phyloP scores from a whole-genome alignment of 2,113 vertebrate genomes.

The Typhlomys cinereus region DNA sequence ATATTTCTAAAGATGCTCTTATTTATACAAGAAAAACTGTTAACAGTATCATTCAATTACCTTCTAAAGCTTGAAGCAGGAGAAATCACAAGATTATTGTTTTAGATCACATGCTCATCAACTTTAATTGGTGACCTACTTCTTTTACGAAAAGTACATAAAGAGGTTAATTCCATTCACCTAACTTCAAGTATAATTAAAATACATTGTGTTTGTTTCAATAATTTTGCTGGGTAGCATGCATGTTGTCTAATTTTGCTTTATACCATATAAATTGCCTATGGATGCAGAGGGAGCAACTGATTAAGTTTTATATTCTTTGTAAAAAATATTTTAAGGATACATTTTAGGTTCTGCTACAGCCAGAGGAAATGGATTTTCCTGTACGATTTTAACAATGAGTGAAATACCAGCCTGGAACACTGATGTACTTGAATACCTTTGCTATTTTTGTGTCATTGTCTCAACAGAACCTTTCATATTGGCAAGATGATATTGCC shows the following conservation, averaged over 20 bases:
- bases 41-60: slow-evolving; percentile 2
- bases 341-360: slow-evolving; percentile 1
- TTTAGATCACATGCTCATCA: background rate
- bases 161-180: background rate
- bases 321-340: slow-evolving; percentile 36
- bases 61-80: slow-evolving; percentile 46
- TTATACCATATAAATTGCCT: background rate
- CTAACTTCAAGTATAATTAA: slow-evolving; percentile 31
- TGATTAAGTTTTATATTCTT: background rate
- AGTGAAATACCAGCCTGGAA: background rate
- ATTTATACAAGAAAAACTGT: background rate
- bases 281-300: background rate
- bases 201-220: slow-evolving; percentile 7
- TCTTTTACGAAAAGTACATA: background rate
- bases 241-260: background rate
- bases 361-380: slow-evolving; percentile 20
- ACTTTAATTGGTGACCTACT: background rate
- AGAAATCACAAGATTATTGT: background rate
- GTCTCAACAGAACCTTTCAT: background rate
- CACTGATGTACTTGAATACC: background rate
- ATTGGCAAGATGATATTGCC: background rate
- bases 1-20: slow-evolving; percentile 6
- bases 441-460: background rate
- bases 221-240: background rate
- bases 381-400: slow-evolving; percentile 4